These are phyloP conservation scores for Chydorus sphaericus DNA, from an alignment of 2,888 invertebrate species.

Conservation along the genomic window DNA sequence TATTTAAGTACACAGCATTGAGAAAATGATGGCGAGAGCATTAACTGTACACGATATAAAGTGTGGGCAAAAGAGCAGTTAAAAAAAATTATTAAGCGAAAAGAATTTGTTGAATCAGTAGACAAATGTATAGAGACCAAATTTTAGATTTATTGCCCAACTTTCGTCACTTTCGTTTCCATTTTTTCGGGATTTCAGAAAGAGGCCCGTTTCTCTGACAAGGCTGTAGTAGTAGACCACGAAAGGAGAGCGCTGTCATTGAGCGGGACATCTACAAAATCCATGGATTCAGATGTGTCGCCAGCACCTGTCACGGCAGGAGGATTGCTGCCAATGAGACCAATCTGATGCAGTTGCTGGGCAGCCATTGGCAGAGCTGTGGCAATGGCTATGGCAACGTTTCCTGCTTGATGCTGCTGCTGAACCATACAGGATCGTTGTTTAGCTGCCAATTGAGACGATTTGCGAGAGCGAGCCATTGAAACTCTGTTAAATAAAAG, in stretches of 20 bases:
- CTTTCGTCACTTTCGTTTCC: too few species aligned
- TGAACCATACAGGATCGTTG: background rate
- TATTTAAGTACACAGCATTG: too few species aligned
- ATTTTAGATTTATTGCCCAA: too few species aligned
- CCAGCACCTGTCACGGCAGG: too few species aligned
- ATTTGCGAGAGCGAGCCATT: background rate
- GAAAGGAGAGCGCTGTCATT: background rate
- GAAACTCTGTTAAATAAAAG: too few species aligned
- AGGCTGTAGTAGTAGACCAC: background rate
- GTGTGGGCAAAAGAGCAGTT: too few species aligned
- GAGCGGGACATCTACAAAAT: conserved; percentile 4
- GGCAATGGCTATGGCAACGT: background rate
- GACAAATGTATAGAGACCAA: too few species aligned
- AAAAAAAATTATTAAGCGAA: too few species aligned
- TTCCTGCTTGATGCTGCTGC: background rate
- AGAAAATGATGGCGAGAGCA: too few species aligned
- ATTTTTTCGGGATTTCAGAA: background rate
- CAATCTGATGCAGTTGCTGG: too few species aligned
- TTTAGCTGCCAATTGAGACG: background rate
- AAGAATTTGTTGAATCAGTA: too few species aligned
- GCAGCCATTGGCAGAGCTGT: background rate
- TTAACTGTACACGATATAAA: too few species aligned
- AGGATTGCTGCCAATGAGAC: background rate
- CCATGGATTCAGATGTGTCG: background rate
- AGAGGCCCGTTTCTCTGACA: conserved; percentile 7